Evolutionary conservation across 2,113 vertebrate species (phyloP), one percentile per base, ranked within the genome.

Genomic region (Gnathonemus longibarbis): DNA sequence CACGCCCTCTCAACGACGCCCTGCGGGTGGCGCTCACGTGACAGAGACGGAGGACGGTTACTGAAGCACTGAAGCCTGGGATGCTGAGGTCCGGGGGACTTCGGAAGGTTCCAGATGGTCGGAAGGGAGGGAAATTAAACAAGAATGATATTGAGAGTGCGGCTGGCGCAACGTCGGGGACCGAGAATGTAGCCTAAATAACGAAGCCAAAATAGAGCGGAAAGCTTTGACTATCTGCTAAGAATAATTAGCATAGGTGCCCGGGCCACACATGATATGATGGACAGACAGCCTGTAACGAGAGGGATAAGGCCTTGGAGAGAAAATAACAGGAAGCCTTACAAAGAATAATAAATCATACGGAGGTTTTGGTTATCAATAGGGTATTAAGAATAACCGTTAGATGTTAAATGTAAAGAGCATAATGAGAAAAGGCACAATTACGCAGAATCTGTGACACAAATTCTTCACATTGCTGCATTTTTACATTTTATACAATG

Each of bases 181-280:
- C 39, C 1, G 21, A 24, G 35, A 15, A 39, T 21, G 58, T 89
- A 85, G 50, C 89, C 89, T 10, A 89, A 89, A 89, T 62, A 85
- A 21, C 39, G 52, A 46, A 85, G 39, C 10, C 50, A 85, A 58
- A 84, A 85, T 39, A 89, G 24, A 85, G 49, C 2, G 3, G 35
- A 80, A 52, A 85, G 80, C 80, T 89, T 85, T 85, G 77, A 48
- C 89, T 89, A 89, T 89, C 77, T 21, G 52, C 52, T 46, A 13
- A 46, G 50, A 84, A 85, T 85, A 46, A 85, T 83, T 46, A 45
- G 89, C 21, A 35, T 84, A 45, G 87, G 87, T 62, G 53, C 11
- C 3, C 3, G 1, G 46, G 17, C 35, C 9, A 52, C 21, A 42
- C 31, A 74, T 17, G 50, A 53, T 89, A 56, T n/a, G 24, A 85